These are phyloP conservation scores for Leptinotarsa undecemlineata DNA, from an alignment of 1,140 invertebrate genomes.

Conservation along the genomic window DNA sequence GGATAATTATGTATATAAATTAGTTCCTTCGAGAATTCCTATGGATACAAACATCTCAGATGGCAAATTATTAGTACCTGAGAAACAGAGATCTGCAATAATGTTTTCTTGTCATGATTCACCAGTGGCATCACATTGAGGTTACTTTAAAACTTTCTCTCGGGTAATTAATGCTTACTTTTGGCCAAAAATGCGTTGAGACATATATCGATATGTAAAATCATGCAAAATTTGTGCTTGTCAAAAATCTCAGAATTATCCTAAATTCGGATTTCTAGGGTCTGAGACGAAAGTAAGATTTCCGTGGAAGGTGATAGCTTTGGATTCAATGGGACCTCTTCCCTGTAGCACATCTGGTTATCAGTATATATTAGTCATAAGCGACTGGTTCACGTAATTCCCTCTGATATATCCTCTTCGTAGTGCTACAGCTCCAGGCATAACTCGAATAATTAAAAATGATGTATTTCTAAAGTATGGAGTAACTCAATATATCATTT, in stretches of 20 bases:
- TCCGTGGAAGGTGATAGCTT: conserved; percentile 29
- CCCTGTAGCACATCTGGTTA: conserved; percentile 30
- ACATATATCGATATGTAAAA: conserved; percentile 14
- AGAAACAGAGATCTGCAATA: conserved; percentile 14
- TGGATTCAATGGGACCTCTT: conserved; percentile 32
- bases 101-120: conserved; percentile 18
- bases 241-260: not conserved
- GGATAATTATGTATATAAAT: conserved; percentile 23
- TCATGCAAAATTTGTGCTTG: conserved; percentile 8
- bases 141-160: conserved; percentile 27
- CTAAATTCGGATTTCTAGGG: conserved; percentile 26
- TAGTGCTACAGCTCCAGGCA: conserved; percentile 17
- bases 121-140: conserved; percentile 17
- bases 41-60: conserved; percentile 15
- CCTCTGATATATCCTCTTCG: conserved; percentile 29
- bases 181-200: conserved; percentile 17
- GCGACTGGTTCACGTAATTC: conserved; percentile 34
- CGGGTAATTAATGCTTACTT: conserved; percentile 13
- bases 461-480: conserved; percentile 35
- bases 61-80: conserved; percentile 27
- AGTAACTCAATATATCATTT: conserved; percentile 24
- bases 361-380: conserved; percentile 28
- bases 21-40: not conserved
- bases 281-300: conserved; percentile 33
- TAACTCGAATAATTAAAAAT: conserved; percentile 32